Conservation (phyloP, 2,113 vertebrate genomes). For the Typhlomys cinereus region DNA sequence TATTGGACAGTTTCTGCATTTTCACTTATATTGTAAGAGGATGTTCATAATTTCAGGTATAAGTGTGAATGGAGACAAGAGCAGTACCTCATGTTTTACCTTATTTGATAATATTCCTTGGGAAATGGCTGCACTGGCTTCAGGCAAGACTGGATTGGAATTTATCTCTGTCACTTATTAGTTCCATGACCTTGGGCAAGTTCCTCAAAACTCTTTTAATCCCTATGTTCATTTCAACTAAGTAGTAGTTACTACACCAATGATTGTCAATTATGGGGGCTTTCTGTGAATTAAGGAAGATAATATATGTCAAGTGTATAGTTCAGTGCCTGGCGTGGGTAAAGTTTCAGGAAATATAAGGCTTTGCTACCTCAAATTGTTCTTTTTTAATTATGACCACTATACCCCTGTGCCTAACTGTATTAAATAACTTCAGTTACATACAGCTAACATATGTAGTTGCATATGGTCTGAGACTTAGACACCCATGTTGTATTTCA, state of each 20-base stretch:
- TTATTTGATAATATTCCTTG: background rate
- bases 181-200: background rate
- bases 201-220: background rate
- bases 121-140: background rate
- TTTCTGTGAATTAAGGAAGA: background rate
- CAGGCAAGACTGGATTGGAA: background rate
- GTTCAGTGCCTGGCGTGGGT: background rate
- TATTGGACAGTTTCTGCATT: background rate
- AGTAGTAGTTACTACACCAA: background rate
- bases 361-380: background rate
- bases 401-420: background rate
- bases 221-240: background rate
- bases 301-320: background rate
- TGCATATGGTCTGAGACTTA: background rate
- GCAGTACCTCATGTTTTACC: background rate
- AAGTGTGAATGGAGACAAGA: background rate
- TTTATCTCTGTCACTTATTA: background rate
- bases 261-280: background rate
- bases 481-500: background rate
- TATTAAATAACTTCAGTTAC: background rate
- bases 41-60: background rate
- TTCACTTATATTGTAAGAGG: background rate
- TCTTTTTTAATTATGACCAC: background rate
- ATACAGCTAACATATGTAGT: background rate
- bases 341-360: background rate